phyloP scores from a whole-genome alignment of 2,888 invertebrate species.

The Heteromurus nitidus region DNA sequence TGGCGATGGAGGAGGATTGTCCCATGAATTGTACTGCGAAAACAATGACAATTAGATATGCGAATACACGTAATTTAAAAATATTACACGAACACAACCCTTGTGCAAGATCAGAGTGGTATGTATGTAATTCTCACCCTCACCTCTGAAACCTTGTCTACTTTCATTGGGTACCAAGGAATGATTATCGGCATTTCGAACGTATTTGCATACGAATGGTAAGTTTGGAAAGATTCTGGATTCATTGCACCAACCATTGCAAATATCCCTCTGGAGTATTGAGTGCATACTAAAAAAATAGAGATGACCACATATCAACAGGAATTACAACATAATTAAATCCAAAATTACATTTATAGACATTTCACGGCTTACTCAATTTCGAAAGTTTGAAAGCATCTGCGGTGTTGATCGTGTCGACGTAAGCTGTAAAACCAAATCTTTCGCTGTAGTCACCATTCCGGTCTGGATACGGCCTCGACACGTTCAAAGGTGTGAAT shows the following conservation, averaged over 20 bases:
- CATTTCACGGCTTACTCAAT: conserved; percentile 81
- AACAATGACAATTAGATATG: no score
- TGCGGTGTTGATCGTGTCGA: conserved; percentile 78
- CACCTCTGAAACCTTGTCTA: conserved; percentile 55
- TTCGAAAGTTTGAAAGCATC: conserved; percentile 94
- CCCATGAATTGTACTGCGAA: conserved; percentile 52
- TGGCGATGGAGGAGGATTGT: conserved; percentile 43
- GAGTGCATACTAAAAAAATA: conserved; percentile 90
- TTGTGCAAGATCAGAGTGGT: no score
- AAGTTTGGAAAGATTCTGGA: conserved; percentile 93
- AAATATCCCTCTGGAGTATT: conserved; percentile 91
- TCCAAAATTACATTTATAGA: neutral
- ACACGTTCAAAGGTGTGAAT: conserved; percentile 58
- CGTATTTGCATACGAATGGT: conserved; percentile 95
- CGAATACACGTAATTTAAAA: no score
- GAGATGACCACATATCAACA: no score
- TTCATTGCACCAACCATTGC: conserved; percentile 94
- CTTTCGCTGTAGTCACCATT: conserved; percentile 76
- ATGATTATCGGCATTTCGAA: conserved; percentile 97
- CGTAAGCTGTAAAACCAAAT: conserved; percentile 90
- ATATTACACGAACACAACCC: no score
- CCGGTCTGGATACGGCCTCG: conserved; percentile 42
- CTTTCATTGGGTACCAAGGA: conserved; percentile 86
- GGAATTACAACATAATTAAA: neutral
- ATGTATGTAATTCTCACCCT: no score